Conservation (phyloP, 2,113 vertebrate species). For the mouse (Mus musculus) region GRCm39 chr6:128344501-128345000, state of each 20-base stretch:
- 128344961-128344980: neutral
- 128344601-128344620: too few species aligned
- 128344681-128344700: neutral
- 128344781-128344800: rapidly evolving
- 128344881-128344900: neutral
- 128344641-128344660: too few species aligned
- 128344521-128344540: neutral
- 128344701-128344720: neutral
- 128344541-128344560: too few species aligned
- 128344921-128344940: neutral
- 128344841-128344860: neutral
- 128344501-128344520: neutral
- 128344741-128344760: neutral
- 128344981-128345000: too few species aligned
- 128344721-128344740: neutral
- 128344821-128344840: neutral
- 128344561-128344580: too few species aligned
- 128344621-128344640: too few species aligned
- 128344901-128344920: neutral
- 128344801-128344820: neutral
- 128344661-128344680: too few species aligned
- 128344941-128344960: neutral
- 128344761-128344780: neutral
- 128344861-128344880: neutral
- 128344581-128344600: too few species aligned